Evolutionary conservation across 2,113 vertebrate species (phyloP).

Genomic region (Bungarus multicinctus): DNA sequence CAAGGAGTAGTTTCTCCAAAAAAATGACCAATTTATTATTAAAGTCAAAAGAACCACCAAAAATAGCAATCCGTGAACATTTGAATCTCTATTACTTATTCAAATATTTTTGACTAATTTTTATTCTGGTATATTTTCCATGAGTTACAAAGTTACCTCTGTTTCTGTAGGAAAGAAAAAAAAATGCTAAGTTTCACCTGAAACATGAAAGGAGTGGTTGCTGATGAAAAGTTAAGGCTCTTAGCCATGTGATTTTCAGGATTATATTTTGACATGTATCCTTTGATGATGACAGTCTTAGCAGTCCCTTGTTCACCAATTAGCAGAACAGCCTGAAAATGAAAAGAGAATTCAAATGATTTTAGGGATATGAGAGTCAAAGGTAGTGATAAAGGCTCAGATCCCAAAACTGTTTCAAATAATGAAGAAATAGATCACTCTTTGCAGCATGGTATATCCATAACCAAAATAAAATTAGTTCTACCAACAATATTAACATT

Average conservation of each 20-base stretch:
- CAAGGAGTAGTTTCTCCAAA: neutral
- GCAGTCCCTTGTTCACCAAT: conserved; percentile 97
- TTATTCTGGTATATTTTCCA: conserved; percentile 16
- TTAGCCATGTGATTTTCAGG: conserved; percentile 84
- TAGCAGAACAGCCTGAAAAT: conserved; percentile 85
- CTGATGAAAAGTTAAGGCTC: conserved; percentile 92
- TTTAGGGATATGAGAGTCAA: conserved; percentile 12
- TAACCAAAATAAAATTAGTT: neutral
- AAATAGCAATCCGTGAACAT: neutral
- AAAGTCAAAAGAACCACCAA: neutral
- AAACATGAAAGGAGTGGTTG: conserved; percentile 93
- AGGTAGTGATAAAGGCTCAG: conserved; percentile 14
- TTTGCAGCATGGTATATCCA: neutral
- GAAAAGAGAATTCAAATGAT: conserved; percentile 35
- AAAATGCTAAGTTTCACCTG: conserved; percentile 74
- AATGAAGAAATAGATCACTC: neutral
- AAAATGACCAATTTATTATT: neutral
- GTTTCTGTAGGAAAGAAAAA: neutral
- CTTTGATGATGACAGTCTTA: conserved; percentile 93
- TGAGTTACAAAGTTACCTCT: neutral
- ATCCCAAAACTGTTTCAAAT: conserved; percentile 6
- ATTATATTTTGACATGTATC: conserved; percentile 90
- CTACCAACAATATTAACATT: neutral
- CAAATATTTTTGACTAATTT: conserved; percentile 16
- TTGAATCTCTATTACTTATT: neutral